Percentiles rank a stretch among this genome's conserved stretches.
Conservation (phyloP, 2,797 vertebrate genomes). For the Ptychobarbus kaznakovi region DNA sequence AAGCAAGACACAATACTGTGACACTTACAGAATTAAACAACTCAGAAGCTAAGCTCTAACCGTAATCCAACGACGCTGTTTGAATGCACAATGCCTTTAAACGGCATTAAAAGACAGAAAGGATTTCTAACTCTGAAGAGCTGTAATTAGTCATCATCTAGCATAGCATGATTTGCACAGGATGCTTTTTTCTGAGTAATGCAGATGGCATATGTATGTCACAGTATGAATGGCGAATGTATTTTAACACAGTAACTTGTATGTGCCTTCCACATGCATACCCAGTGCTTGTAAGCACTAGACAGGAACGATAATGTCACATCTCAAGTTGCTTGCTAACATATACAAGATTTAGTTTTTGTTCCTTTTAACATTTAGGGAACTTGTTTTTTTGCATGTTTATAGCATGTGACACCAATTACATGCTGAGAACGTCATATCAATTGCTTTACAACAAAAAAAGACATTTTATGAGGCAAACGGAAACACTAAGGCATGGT, state of each 20-base stretch:
- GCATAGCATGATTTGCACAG: background rate
- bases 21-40: constrained; percentile 31
- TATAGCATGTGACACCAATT: constrained; percentile 7
- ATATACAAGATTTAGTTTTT: background rate
- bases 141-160: background rate
- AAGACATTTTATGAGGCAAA: background rate
- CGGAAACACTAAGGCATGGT: background rate
- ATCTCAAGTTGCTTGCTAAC: background rate
- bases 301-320: background rate
- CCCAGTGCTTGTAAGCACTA: background rate
- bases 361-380: background rate
- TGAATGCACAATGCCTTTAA: constrained; percentile 22
- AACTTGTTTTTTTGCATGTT: constrained; percentile 9
- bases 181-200: constrained; percentile 20
- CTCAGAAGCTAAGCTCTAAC: background rate
- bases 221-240: background rate
- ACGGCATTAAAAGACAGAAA: constrained; percentile 1
- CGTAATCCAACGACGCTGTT: background rate
- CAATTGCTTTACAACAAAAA: background rate
- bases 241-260: constrained; percentile 24
- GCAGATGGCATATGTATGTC: background rate
- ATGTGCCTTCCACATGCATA: background rate
- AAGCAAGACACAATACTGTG: constrained; percentile 31
- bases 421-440: constrained; percentile 3
- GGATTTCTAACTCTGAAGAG: constrained; percentile 4